Percentiles rank a stretch among this genome's conserved stretches.
These are phyloP conservation scores for Sebastes flavidus DNA, from an alignment of 2,797 vertebrate species.

Conservation along the genomic window DNA sequence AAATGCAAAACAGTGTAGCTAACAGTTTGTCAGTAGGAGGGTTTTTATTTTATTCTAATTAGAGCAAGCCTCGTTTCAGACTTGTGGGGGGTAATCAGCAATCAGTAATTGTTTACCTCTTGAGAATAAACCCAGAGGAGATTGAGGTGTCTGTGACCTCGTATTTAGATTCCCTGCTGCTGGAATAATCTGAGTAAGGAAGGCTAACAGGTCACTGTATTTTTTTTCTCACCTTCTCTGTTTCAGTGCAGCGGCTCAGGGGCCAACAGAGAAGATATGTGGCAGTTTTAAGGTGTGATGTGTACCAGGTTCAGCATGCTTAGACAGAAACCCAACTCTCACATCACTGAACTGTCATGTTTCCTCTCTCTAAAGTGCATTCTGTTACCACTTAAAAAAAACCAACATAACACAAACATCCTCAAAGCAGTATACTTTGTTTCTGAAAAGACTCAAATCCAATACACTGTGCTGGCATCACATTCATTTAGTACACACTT, in stretches of 20 bases:
- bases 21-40: background rate
- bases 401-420: background rate
- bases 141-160: background rate
- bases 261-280: background rate
- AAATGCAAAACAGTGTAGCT: background rate
- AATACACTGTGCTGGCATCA: no score
- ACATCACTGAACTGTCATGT: background rate
- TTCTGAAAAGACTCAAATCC: no score
- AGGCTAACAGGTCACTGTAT: background rate
- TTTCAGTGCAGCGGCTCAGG: background rate
- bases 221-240: background rate
- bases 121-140: background rate
- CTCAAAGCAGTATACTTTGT: no score
- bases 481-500: background rate
- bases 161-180: background rate
- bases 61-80: background rate
- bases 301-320: background rate
- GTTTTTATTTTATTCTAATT: background rate
- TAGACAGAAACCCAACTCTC: background rate
- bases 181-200: background rate
- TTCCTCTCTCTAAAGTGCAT: background rate
- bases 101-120: conserved; percentile 8
- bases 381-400: background rate
- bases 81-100: background rate
- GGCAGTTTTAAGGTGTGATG: background rate